Evolutionary conservation across 2,888 invertebrate genomes (phyloP), one percentile per base, ranked within the genome.

Genomic region (Eutolmus rufibarbis): DNA sequence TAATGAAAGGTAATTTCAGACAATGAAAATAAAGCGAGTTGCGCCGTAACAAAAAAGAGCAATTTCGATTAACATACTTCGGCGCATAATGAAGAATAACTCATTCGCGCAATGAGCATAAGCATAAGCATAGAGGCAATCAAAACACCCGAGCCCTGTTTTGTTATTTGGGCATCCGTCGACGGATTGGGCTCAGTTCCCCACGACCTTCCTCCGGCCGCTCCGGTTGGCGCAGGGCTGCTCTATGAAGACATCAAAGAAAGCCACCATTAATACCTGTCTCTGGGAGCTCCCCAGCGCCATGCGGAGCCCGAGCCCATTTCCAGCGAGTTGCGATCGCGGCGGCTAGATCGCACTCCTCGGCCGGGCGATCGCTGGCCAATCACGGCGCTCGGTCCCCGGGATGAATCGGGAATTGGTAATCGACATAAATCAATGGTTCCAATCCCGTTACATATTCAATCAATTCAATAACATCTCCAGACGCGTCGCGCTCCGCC

Each of bases 41-140:
- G 43, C 14, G 74, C 31, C 74, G 78, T 82, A 85, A 87, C 74
- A 84, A 87, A 88, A 74, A 87, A 51, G 66, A 88, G 57, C 78
- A 85, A 88, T 88, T 87, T 87, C 88, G 88, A 88, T 88, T 88
- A 88, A 88, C 88, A 88, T 88, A 88, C 88, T 88, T 86, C 74
- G 78, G 79, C 79, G 87, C 78, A 79, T 87, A 87, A 88, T 87
- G 87, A 88, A 43, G 87, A 87, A 88, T 86, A 87, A 77, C 77
- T 87, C 88, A 87, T 78, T 79, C 87, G 57, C 74, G 77, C 88
- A 88, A 88, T 86, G 66, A 86, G 86, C 86, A 86, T 76, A 74
- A 86, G 86, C 86, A 86, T 76, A 74, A 82, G 86, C 86, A 86
- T 74, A 74, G 86, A 84, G 84, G 81, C 51, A 87, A 87, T 88